Conservation (phyloP, 2,797 vertebrate genomes). For the Heterohyrax brucei region DNA sequence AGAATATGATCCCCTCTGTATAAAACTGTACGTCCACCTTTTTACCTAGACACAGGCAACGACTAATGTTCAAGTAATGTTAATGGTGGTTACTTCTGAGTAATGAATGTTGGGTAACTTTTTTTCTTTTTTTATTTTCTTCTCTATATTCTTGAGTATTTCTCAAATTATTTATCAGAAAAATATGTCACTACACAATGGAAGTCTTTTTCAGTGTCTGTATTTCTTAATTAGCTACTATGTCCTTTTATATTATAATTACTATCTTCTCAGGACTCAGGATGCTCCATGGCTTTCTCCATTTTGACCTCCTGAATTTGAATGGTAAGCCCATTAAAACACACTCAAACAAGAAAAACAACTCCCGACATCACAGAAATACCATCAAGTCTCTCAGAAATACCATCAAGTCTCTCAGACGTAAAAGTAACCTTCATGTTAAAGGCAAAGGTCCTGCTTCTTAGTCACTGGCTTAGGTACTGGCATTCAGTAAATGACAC, state of each 20-base stretch:
- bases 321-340: constrained; percentile 16
- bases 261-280: constrained; percentile 26
- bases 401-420: neutral
- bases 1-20: neutral
- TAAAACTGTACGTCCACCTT: neutral
- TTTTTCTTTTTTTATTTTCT: constrained; percentile 34
- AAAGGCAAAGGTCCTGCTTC: constrained; percentile 1
- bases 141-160: neutral
- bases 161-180: constrained; percentile 39
- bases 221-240: neutral
- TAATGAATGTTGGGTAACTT: neutral
- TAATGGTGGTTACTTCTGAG: neutral
- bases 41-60: neutral
- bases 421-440: constrained; percentile 5
- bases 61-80: neutral
- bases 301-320: constrained; percentile 26
- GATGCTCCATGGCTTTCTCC: neutral
- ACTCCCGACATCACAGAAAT: neutral
- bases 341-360: neutral
- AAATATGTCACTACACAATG: neutral
- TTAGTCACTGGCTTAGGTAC: neutral
- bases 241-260: constrained; percentile 15
- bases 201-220: constrained; percentile 4
- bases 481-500: neutral
- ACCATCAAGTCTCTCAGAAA: neutral